Evolutionary conservation across 2,797 vertebrate species (phyloP).

Genomic region (Tragopan temminckii): DNA sequence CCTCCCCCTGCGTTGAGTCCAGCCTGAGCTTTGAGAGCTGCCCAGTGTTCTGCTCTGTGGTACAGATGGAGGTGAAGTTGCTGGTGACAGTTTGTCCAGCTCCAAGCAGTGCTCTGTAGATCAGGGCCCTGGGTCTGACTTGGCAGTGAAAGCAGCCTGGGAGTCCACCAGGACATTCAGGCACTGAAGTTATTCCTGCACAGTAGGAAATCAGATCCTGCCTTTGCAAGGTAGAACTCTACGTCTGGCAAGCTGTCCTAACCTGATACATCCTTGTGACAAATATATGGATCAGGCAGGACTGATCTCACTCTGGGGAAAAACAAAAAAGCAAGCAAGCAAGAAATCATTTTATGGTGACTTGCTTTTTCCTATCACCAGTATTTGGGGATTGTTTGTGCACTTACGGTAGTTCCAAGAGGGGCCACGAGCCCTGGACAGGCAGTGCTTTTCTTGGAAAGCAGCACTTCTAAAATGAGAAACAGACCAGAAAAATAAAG

Average conservation of each 20-base stretch:
- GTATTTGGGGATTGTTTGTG: not conserved
- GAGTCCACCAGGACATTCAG: not conserved
- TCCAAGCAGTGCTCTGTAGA: not conserved
- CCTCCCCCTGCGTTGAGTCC: not conserved
- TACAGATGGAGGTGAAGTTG: not conserved
- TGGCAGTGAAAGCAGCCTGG: not conserved
- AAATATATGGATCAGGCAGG: not conserved
- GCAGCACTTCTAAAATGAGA: not conserved
- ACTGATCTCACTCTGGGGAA: not conserved
- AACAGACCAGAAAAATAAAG: conserved; percentile 49
- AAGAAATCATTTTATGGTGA: conserved; percentile 3
- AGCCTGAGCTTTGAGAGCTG: not conserved
- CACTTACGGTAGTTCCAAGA: not conserved
- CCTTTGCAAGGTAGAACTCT: not conserved
- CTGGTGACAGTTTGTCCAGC: not conserved
- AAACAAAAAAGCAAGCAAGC: not conserved
- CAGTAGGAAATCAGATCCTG: not conserved
- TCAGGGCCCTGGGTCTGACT: not conserved
- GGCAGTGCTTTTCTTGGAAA: conserved; percentile 65
- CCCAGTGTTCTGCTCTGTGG: not conserved
- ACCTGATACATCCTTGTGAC: not conserved
- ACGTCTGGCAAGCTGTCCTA: not conserved
- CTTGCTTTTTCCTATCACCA: conserved; percentile 8
- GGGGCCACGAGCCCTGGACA: not conserved
- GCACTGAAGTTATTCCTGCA: not conserved